Base-by-base conservation (phyloP, 2,113 vertebrate genomes). In the Nerophis ophidion region DNA sequence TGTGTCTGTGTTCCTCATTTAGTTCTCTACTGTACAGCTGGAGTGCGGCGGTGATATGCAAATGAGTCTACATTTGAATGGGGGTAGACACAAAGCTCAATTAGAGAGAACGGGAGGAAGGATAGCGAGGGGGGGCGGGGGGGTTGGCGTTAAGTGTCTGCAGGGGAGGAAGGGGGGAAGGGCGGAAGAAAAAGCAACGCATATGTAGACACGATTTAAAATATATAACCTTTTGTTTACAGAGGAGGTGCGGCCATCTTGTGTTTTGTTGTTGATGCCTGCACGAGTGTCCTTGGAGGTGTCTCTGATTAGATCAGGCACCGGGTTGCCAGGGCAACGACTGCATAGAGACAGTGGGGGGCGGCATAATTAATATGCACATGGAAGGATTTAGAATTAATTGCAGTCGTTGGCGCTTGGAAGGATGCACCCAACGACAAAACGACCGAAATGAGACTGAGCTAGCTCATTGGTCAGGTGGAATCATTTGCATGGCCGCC, bases 1-100 rank as follows among this genome's bases (percentile, higher is more conserved):
- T 92, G 92, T 89, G 89, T 90, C 89, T 93, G 84, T 93, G 85
- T 92, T 92, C 87, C 85, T 91, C 90, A 91, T 91, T 93, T 91
- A 93, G 85, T 84, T 86, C 86, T 86, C 75, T 90, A 91, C 77
- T 82, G 84, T 89, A 88, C 91, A 91, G 93, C 90, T 92, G 89
- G 89, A 91, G 92, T 91, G 88, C 74, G 26, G 26, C 86, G 86
- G 80, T 77, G 64, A 84, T 91, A 94, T 94, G 92, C 85, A 93
- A 94, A 94, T 94, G 84, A 91, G 84, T 81, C 79, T 50, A 87
- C 85, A 88, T 90, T 92, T 84, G 84, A 88, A 89, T 86, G 80
- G 81, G 82, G 72, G 86, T 86, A 88, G 85, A 89, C 87, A 90
- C 89, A 91, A 89, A 91, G 87, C 83, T 87, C 86, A 90, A 91